phyloP scores from a whole-genome alignment of 2,113 vertebrate species.

The Larimichthys polyactis region DNA sequence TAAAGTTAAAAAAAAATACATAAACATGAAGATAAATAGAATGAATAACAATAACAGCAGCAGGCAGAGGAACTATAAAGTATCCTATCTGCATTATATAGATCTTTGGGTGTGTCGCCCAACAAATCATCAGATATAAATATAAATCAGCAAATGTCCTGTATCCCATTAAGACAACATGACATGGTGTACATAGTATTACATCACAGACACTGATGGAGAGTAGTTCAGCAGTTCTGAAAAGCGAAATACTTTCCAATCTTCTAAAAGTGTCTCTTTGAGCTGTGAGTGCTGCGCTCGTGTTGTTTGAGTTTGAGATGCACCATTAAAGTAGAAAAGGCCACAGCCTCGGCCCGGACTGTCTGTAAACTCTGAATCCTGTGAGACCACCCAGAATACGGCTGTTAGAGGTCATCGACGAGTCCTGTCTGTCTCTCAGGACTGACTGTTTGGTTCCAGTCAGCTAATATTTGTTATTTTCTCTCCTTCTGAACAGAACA shows the following conservation, averaged over 20 bases:
- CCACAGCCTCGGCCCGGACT: background rate
- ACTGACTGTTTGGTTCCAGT: no score
- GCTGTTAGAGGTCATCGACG: background rate
- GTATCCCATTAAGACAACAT: no score
- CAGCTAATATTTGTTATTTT: background rate
- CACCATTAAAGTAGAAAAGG: background rate
- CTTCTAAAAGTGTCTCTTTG: background rate
- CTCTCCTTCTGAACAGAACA: conserved; percentile 86
- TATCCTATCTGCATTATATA: no score
- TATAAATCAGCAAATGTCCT: no score
- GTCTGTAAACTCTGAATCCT: background rate
- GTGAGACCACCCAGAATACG: background rate
- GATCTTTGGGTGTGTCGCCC: no score
- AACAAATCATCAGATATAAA: no score
- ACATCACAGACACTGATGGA: background rate
- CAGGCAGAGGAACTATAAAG: no score
- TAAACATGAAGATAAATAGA: no score
- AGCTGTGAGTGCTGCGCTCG: background rate
- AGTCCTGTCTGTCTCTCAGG: conserved; percentile 5
- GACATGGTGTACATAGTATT: background rate
- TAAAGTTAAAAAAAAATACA: no score
- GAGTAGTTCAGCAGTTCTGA: background rate
- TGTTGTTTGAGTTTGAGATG: background rate
- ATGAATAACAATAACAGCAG: no score
- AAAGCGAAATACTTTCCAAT: background rate